phyloP scores from a whole-genome alignment of 2,888 invertebrate genomes.

The Resseliella maxima region DNA sequence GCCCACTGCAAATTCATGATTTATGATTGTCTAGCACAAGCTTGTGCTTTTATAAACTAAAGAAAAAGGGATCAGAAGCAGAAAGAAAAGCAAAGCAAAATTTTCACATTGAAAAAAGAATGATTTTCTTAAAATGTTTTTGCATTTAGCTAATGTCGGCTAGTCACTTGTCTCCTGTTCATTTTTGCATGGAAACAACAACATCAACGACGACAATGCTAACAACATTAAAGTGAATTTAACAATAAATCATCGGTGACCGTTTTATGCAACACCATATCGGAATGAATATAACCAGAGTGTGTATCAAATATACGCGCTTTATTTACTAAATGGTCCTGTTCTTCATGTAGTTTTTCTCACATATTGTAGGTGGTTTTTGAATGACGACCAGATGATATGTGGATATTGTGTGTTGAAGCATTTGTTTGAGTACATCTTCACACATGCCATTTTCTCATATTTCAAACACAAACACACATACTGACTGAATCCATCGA shows the following conservation, averaged over 20 bases:
- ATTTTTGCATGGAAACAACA: neutral
- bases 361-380: constrained; percentile 7
- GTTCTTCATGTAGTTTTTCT: neutral
- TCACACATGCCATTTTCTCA: neutral
- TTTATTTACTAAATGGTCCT: constrained; percentile 13
- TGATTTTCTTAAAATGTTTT: constrained; percentile 21
- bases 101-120: neutral
- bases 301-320: neutral
- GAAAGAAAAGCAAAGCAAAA: too few species aligned
- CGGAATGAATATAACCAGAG: neutral
- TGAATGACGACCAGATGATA: constrained; percentile 5
- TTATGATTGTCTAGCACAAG: constrained; percentile 19
- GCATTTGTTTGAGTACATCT: constrained; percentile 13
- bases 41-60: neutral
- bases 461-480: neutral
- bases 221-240: constrained; percentile 25
- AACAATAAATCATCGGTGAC: constrained; percentile 22
- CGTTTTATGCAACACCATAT: constrained; percentile 19
- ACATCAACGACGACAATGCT: neutral
- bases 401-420: neutral
- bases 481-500: neutral
- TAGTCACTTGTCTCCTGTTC: neutral
- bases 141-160: neutral
- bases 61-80: too few species aligned
- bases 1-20: neutral